phyloP scores from a whole-genome alignment of 2,113 vertebrate genomes.

The Engraulis encrasicolus region DNA sequence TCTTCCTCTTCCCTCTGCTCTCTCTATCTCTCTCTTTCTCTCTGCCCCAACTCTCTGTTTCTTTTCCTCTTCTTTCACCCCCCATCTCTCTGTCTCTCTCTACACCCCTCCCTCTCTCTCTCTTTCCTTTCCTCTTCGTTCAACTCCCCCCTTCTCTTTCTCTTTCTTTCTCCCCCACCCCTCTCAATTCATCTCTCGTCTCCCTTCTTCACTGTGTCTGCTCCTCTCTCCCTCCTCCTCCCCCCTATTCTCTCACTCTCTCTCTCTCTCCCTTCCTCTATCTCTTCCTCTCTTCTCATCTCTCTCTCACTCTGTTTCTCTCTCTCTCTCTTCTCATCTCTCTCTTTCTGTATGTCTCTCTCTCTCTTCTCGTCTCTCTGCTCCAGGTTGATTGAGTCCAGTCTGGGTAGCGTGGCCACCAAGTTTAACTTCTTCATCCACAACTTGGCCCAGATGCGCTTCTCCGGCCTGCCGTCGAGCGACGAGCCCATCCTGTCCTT shows the following conservation, averaged over 20 bases:
- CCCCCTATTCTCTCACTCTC: neutral
- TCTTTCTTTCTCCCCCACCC: neutral
- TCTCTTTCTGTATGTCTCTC: conserved; percentile 23
- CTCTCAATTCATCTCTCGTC: neutral
- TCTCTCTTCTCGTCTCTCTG: neutral
- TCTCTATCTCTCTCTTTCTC: neutral
- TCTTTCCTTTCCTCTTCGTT: no score
- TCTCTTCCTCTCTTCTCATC: neutral
- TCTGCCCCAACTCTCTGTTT: no score
- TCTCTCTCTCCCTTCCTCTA: neutral
- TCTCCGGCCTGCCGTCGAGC: conserved; percentile 92
- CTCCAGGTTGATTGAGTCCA: conserved; percentile 92
- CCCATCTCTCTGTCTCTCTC: no score
- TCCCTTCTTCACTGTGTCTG: neutral
- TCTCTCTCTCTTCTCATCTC: neutral
- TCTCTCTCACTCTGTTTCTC: neutral
- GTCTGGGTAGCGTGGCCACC: conserved; percentile 94
- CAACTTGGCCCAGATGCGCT: conserved; percentile 94
- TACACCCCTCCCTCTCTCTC: no score
- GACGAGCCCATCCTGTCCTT: conserved; percentile 96
- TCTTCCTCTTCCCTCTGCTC: no score
- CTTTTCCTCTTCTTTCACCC: no score
- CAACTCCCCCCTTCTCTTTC: neutral
- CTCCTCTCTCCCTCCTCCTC: no score
- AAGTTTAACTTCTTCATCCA: conserved; percentile 99